These are phyloP conservation scores for Melopsittacus undulatus DNA, from an alignment of 2,797 vertebrate genomes.

Conservation along the genomic window DNA sequence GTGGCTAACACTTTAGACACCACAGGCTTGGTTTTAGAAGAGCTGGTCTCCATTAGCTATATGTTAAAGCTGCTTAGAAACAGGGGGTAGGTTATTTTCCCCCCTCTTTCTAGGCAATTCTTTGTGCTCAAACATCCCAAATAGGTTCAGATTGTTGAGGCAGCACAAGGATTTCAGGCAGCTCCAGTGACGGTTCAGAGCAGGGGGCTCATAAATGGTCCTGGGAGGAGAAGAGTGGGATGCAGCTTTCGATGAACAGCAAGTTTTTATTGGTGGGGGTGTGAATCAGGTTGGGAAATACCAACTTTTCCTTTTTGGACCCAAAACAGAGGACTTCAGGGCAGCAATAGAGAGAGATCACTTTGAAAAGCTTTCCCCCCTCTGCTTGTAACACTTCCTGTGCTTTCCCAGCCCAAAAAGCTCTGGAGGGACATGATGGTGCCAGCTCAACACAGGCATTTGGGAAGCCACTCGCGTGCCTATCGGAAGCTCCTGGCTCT, in stretches of 20 bases:
- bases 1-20: slow-evolving; percentile 37
- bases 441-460: fast-evolving
- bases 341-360: fast-evolving
- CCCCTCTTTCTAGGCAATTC: not conserved
- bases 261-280: not conserved
- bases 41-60: not conserved
- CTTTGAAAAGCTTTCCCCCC: fast-evolving
- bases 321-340: not conserved
- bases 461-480: fast-evolving
- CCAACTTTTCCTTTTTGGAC: not conserved
- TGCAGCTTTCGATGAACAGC: not conserved
- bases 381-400: fast-evolving
- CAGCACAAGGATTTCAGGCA: not conserved
- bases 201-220: not conserved
- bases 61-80: not conserved
- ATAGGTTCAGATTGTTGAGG: not conserved
- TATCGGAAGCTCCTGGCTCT: not conserved
- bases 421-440: fast-evolving
- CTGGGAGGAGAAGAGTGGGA: not conserved
- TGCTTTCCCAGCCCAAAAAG: not conserved
- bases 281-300: not conserved
- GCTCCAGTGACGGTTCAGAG: not conserved
- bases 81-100: fast-evolving
- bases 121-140: not conserved
- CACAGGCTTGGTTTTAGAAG: not conserved